Conservation (phyloP, 2,797 vertebrate species). For the Pipistrellus pipistrellus region DNA sequence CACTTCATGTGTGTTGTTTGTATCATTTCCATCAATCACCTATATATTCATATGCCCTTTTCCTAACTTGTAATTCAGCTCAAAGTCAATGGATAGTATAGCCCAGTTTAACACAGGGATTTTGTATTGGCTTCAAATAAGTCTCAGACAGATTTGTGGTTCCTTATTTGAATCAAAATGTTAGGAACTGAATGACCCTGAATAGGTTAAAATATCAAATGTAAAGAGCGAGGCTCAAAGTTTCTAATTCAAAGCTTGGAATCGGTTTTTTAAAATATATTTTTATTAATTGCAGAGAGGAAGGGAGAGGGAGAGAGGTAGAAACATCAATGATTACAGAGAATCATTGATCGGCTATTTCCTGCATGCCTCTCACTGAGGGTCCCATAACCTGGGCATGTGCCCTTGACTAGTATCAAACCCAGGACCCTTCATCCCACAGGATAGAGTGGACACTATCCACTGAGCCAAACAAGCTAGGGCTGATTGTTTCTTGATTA, state of each 20-base stretch:
- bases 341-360: too few relatives aligned
- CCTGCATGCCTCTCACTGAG: too few relatives aligned
- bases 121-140: background rate
- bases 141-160: background rate
- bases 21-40: background rate
- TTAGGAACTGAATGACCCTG: background rate
- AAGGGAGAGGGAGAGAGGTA: too few relatives aligned
- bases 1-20: background rate
- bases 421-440: too few relatives aligned
- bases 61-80: conserved; percentile 3
- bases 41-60: background rate
- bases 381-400: too few relatives aligned
- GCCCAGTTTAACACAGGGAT: background rate
- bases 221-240: conserved; percentile 1
- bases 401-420: too few relatives aligned
- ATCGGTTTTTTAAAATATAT: background rate
- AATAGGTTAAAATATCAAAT: background rate
- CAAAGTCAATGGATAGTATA: background rate
- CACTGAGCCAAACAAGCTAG: too few relatives aligned
- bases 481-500: conserved; percentile 10
- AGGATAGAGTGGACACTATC: too few relatives aligned
- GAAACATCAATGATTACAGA: too few relatives aligned
- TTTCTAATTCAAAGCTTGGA: conserved; percentile 38
- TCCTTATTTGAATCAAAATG: conserved; percentile 12
- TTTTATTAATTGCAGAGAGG: too few relatives aligned